A percentile compares a stretch with the other conserved stretches of the same genome.
Evolutionary conservation across 2,113 vertebrate genomes (phyloP).

Genomic region (Vombatus ursinus): DNA sequence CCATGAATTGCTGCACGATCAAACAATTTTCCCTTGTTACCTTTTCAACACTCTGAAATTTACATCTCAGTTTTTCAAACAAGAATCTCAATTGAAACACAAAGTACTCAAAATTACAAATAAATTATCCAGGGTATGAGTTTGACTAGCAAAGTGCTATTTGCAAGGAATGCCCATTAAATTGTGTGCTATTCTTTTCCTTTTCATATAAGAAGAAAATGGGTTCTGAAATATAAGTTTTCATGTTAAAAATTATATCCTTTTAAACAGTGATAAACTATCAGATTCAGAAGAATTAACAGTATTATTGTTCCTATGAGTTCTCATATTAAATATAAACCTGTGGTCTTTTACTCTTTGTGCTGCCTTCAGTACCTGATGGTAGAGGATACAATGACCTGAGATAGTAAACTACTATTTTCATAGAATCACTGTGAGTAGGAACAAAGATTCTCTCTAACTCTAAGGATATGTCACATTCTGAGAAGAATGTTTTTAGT

Average conservation of each 20-base stretch:
- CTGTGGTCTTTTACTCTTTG: not conserved
- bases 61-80: not conserved
- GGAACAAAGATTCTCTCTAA: not conserved
- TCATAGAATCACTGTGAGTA: not conserved
- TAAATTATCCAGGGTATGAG: not conserved
- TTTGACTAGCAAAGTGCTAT: not conserved
- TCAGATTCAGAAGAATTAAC: constrained; percentile 12
- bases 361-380: constrained; percentile 18
- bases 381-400: not conserved
- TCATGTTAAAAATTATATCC: constrained; percentile 5
- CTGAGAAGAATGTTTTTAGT: constrained; percentile 19
- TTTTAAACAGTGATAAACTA: not conserved
- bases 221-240: not conserved
- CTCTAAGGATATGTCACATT: not conserved
- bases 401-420: not conserved
- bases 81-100: not conserved
- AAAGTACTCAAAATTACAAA: not conserved
- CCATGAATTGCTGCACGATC: not conserved
- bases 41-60: not conserved
- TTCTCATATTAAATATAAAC: not conserved
- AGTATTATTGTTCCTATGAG: not conserved
- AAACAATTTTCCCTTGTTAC: not conserved
- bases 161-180: not conserved
- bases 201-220: not conserved
- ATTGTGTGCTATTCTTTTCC: not conserved